A percentile compares a stretch with the other conserved stretches of the same genome.
These are phyloP conservation scores for Pachyrhynchus sulphureomaculatus DNA, from an alignment of 1,140 invertebrate genomes.

Conservation along the genomic window DNA sequence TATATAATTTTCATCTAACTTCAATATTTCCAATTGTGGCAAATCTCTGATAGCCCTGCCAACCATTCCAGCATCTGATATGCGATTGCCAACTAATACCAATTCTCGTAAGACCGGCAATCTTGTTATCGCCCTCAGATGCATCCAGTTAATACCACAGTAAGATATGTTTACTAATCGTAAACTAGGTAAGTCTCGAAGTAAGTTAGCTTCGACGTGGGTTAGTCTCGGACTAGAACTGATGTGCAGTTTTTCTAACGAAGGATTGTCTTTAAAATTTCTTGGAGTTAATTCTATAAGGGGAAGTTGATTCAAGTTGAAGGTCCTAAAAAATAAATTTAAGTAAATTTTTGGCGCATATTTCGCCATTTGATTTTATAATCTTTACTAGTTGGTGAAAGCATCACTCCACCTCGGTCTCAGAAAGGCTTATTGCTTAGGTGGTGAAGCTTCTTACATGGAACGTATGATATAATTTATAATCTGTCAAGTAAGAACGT, in stretches of 20 bases:
- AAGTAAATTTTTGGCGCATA: too few relatives aligned
- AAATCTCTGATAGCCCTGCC: slow-evolving; percentile 75
- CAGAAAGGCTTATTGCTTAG: too few relatives aligned
- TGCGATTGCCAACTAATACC: slow-evolving; percentile 68
- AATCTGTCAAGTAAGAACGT: too few relatives aligned
- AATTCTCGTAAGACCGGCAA: slow-evolving; percentile 72
- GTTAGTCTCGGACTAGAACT: slow-evolving; percentile 66
- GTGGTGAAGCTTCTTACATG: too few relatives aligned
- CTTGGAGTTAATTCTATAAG: slow-evolving; percentile 69
- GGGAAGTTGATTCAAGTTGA: slow-evolving; percentile 67
- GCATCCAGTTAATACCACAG: slow-evolving; percentile 77
- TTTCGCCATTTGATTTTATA: too few relatives aligned
- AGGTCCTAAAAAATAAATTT: slow-evolving; percentile 48
- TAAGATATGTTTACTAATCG: slow-evolving; percentile 73
- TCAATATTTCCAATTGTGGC: slow-evolving; percentile 66
- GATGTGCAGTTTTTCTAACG: slow-evolving; percentile 73
- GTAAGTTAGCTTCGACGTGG: slow-evolving; percentile 68
- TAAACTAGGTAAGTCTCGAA: slow-evolving; percentile 73
- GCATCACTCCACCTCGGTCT: too few relatives aligned
- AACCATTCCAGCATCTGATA: slow-evolving; percentile 74
- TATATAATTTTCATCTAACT: slow-evolving; percentile 39
- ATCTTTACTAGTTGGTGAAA: too few relatives aligned
- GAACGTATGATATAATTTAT: too few relatives aligned
- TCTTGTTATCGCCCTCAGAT: slow-evolving; percentile 71
- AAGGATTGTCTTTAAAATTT: slow-evolving; percentile 71